Percentiles rank a stretch among this genome's conserved stretches.
Conservation (phyloP, 2,888 invertebrate genomes). For the Crematogaster levior region DNA sequence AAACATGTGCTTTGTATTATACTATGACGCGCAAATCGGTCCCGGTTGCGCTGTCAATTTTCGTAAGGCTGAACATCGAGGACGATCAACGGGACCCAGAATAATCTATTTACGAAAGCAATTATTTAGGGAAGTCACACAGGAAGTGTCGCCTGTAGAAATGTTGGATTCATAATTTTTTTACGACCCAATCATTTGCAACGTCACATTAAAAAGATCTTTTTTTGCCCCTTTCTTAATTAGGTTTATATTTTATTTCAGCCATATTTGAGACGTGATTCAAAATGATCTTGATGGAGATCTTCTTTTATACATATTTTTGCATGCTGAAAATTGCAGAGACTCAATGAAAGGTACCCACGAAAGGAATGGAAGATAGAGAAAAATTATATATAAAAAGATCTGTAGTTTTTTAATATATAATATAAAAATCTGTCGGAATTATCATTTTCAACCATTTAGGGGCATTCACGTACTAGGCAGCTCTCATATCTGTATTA, state of each 20-base stretch:
- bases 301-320: constrained; percentile 7
- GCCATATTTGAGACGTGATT: background rate
- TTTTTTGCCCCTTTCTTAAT: background rate
- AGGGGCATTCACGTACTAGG: constrained; percentile 10
- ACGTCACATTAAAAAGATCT: background rate
- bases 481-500: constrained; percentile 21
- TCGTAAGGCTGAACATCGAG: constrained; percentile 16
- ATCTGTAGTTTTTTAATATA: constrained; percentile 24
- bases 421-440: constrained; percentile 36
- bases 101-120: constrained; percentile 36
- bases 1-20: constrained; percentile 61
- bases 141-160: constrained; percentile 39
- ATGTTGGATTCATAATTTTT: background rate
- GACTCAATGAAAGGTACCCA: background rate
- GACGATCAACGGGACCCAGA: background rate
- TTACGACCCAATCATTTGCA: background rate
- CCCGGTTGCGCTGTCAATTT: constrained; percentile 29
- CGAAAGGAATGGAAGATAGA: constrained; percentile 13
- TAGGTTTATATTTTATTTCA: background rate
- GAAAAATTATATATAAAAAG: constrained; percentile 2
- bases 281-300: constrained; percentile 3
- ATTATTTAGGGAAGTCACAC: constrained; percentile 22
- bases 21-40: constrained; percentile 42
- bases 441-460: constrained; percentile 13
- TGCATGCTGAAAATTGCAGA: constrained; percentile 10